A percentile compares a stretch with the other conserved stretches of the same genome.
Conservation (phyloP, 2,113 vertebrate species). For the Merops nubicus region DNA sequence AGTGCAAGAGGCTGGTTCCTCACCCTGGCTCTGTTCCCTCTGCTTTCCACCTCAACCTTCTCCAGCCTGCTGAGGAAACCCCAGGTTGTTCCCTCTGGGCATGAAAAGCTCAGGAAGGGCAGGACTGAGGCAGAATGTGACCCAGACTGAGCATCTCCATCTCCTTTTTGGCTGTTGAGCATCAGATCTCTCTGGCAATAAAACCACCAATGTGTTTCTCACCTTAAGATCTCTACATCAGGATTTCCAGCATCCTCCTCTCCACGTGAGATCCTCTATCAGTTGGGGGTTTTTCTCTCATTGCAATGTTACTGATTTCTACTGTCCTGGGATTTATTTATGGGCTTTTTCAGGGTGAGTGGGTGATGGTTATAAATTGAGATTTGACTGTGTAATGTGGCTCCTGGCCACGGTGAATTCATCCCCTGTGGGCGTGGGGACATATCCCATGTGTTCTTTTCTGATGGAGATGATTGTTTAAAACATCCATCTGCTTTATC, state of each 20-base stretch:
- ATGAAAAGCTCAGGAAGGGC: background rate
- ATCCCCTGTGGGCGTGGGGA: background rate
- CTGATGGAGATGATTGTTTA: background rate
- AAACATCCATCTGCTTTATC: constrained; percentile 37
- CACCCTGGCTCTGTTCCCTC: accelerated
- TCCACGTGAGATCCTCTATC: background rate
- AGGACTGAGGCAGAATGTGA: background rate
- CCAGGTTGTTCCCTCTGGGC: background rate
- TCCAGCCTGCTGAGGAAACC: background rate
- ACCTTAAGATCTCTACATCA: too few relatives aligned
- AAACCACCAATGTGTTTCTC: background rate
- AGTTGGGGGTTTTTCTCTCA: background rate
- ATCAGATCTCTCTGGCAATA: too few relatives aligned
- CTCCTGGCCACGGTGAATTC: background rate
- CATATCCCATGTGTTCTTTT: background rate
- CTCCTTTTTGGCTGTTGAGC: background rate
- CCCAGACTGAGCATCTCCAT: background rate
- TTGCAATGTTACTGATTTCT: background rate
- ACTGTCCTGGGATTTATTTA: background rate
- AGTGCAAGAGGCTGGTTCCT: background rate
- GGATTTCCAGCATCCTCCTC: background rate
- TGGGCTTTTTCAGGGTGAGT: background rate
- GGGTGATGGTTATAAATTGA: background rate
- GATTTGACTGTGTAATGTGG: background rate
- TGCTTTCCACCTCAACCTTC: background rate